These are phyloP conservation scores for Pavo muticus DNA, from an alignment of 2,113 vertebrate species.

Conservation along the genomic window DNA sequence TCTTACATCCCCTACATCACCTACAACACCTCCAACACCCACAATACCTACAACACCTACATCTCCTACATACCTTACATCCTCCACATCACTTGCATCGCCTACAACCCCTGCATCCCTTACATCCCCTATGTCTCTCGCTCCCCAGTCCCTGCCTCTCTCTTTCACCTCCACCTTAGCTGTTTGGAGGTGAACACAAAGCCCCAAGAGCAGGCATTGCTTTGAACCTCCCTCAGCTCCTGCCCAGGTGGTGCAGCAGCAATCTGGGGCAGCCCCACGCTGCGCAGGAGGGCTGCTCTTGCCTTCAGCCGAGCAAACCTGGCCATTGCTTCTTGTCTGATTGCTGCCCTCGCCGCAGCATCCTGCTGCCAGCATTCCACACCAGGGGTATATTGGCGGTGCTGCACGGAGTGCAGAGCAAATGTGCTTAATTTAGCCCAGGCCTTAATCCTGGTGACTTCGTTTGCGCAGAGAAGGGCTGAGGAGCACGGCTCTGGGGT, in stretches of 20 bases:
- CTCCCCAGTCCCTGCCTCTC: neutral
- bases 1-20: no score
- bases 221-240: neutral
- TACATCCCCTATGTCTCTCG: neutral
- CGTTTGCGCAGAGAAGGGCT: rapidly evolving
- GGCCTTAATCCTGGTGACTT: neutral
- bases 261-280: neutral
- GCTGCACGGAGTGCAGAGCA: neutral
- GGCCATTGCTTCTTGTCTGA: neutral
- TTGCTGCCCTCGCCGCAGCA: neutral
- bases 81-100: no score
- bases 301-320: neutral
- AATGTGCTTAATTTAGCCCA: neutral
- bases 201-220: slow-evolving; percentile 7
- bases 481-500: neutral
- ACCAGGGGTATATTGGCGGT: neutral
- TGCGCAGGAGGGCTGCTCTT: neutral
- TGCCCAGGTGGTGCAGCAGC: neutral
- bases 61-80: no score
- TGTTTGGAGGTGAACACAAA: neutral
- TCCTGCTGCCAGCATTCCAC: neutral
- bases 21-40: no score
- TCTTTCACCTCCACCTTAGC: neutral
- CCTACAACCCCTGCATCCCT: no score
- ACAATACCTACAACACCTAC: no score